Conservation (phyloP, 2,888 invertebrate species). For the Catocala sponsa region DNA sequence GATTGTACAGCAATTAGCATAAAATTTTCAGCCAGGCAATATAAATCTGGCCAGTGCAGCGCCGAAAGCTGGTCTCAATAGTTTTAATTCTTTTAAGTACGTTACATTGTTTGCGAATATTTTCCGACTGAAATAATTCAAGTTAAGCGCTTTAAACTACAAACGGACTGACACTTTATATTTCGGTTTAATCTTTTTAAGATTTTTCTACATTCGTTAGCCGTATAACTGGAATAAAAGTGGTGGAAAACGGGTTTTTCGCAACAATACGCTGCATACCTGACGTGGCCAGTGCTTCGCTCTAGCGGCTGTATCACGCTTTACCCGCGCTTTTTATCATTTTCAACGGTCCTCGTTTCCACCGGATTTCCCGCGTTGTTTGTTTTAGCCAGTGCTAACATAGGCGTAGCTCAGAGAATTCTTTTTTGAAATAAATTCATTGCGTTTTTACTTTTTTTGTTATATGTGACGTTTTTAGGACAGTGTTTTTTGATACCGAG, state of each 20-base stretch:
- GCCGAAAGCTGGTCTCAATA: background rate
- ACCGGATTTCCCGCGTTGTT: conserved; percentile 57
- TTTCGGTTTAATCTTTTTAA: conserved; percentile 13
- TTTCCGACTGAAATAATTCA: background rate
- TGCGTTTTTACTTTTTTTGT: background rate
- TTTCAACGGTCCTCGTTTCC: conserved; percentile 51
- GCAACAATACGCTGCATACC: conserved; percentile 31
- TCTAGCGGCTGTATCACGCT: conserved; percentile 22
- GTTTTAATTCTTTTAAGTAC: conserved; percentile 8
- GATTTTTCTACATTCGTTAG: conserved; percentile 16
- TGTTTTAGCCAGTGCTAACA: conserved; percentile 58
- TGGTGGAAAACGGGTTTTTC: conserved; percentile 27
- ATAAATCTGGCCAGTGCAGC: no score
- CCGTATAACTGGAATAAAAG: conserved; percentile 19
- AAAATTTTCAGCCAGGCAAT: background rate
- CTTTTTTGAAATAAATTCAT: conserved; percentile 23
- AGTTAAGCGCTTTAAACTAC: conserved; percentile 1
- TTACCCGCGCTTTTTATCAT: conserved; percentile 44
- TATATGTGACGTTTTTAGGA: no score
- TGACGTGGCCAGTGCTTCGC: conserved; percentile 18
- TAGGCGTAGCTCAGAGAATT: conserved; percentile 23
- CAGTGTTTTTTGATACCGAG: no score
- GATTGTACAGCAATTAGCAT: no score
- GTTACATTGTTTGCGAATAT: background rate
- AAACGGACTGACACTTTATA: background rate